Conservation (phyloP, 2,888 invertebrate genomes). For the Clepsis dumicolana region DNA sequence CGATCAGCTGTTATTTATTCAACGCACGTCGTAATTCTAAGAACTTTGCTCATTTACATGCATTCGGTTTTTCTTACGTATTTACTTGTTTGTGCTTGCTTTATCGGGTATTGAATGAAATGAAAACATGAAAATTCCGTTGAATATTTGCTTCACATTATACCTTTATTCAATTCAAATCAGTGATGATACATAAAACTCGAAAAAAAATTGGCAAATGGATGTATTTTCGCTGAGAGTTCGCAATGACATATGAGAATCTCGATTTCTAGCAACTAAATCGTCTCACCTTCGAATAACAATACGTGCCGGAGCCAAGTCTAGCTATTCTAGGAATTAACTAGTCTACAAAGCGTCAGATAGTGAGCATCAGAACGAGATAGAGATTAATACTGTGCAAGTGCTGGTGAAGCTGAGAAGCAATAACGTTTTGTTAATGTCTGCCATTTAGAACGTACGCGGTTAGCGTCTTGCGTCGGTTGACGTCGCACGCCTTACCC, state of each 20-base stretch:
- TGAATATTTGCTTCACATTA: conserved; percentile 55
- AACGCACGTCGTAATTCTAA: conserved; percentile 76
- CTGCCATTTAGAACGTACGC: conserved; percentile 78
- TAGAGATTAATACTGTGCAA: conserved; percentile 80
- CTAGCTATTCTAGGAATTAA: conserved; percentile 67
- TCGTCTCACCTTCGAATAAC: conserved; percentile 48
- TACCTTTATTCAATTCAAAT: conserved; percentile 47
- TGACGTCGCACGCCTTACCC: conserved; percentile 65
- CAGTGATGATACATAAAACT: background rate
- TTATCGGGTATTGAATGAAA: conserved; percentile 70
- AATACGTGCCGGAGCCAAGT: conserved; percentile 55
- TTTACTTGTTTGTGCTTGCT: conserved; percentile 70
- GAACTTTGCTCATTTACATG: conserved; percentile 80
- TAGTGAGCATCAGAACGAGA: conserved; percentile 67
- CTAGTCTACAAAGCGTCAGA: conserved; percentile 62
- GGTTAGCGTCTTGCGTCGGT: conserved; percentile 74
- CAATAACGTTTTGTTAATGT: conserved; percentile 83
- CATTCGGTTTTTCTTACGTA: conserved; percentile 70
- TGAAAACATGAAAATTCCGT: conserved; percentile 56
- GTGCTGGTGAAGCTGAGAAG: conserved; percentile 77
- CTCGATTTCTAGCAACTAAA: conserved; percentile 41
- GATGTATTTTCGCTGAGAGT: background rate
- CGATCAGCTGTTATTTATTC: conserved; percentile 80
- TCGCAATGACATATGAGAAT: conserved; percentile 25
- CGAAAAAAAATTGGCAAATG: background rate